Evolutionary conservation across 64 coral and sea anemone species (phyloP).

Genomic region (Stichodactyla mertensii): DNA sequence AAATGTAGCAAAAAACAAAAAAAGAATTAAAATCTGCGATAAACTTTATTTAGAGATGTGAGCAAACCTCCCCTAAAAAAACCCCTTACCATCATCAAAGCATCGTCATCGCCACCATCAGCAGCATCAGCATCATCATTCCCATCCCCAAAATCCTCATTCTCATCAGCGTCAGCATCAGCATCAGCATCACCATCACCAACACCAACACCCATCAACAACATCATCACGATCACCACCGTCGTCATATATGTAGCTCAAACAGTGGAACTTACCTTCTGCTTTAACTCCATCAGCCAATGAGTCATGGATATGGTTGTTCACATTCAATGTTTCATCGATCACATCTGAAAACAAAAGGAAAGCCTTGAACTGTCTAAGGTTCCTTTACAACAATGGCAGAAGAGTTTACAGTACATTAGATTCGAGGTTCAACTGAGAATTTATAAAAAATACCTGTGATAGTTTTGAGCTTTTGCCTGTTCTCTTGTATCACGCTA

Average conservation of each 20-base stretch:
- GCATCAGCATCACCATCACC: too few species aligned
- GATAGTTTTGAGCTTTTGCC: slow-evolving; percentile 1
- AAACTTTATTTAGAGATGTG: too few species aligned
- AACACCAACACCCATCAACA: too few species aligned
- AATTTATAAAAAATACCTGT: neutral
- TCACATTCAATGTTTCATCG: neutral
- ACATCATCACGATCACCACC: too few species aligned
- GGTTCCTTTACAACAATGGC: too few species aligned
- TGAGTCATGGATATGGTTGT: neutral
- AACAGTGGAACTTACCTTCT: neutral
- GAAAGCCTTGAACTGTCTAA: neutral
- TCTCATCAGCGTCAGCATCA: too few species aligned
- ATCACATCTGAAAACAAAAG: neutral
- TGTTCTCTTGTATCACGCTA: neutral
- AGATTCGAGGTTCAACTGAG: too few species aligned
- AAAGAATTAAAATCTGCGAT: neutral
- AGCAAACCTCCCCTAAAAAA: too few species aligned
- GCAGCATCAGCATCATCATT: too few species aligned
- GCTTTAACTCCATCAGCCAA: neutral
- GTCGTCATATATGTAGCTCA: too few species aligned
- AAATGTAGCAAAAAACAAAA: neutral
- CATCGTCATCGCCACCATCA: neutral
- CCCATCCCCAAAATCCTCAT: too few species aligned
- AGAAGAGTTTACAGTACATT: too few species aligned
- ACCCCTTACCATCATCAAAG: neutral